These are phyloP conservation scores for Aromia moschata DNA, from an alignment of 2,888 invertebrate genomes.

Conservation along the genomic window DNA sequence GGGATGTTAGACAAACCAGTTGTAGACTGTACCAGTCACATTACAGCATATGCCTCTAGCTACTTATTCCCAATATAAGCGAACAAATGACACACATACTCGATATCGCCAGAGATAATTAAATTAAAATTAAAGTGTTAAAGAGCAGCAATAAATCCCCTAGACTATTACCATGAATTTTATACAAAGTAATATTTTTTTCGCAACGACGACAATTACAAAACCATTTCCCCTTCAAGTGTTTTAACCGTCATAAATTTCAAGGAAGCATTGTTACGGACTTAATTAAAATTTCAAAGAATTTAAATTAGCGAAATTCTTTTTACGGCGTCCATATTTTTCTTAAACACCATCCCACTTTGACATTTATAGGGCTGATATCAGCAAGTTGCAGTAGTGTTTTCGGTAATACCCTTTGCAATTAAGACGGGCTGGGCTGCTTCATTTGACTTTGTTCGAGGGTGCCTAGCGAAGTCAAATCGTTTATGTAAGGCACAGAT, in stretches of 20 bases:
- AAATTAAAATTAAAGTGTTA: not conserved
- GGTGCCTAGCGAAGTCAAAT: not conserved
- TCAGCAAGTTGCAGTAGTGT: slow-evolving; percentile 28
- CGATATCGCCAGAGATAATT: no score
- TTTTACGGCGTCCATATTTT: slow-evolving; percentile 23
- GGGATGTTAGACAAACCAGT: no score
- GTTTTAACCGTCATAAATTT: slow-evolving; percentile 20
- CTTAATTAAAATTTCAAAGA: slow-evolving; percentile 28
- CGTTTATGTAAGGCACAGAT: no score
- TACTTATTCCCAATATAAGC: no score
- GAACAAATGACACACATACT: no score
- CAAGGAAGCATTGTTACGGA: slow-evolving; percentile 43
- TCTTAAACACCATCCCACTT: slow-evolving; percentile 18
- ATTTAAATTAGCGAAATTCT: slow-evolving; percentile 27
- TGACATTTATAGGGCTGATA: slow-evolving; percentile 29
- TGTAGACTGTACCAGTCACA: no score
- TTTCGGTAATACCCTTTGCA: slow-evolving; percentile 13
- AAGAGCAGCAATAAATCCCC: slow-evolving; percentile 7
- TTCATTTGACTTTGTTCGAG: not conserved
- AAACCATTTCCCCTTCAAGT: slow-evolving; percentile 18
- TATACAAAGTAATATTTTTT: slow-evolving; percentile 19
- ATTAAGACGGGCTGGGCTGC: slow-evolving; percentile 9
- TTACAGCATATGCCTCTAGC: no score
- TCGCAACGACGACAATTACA: slow-evolving; percentile 22
- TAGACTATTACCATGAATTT: slow-evolving; percentile 12